Conservation (phyloP, 1,140 invertebrate species). For the Drosophila sproati region DNA sequence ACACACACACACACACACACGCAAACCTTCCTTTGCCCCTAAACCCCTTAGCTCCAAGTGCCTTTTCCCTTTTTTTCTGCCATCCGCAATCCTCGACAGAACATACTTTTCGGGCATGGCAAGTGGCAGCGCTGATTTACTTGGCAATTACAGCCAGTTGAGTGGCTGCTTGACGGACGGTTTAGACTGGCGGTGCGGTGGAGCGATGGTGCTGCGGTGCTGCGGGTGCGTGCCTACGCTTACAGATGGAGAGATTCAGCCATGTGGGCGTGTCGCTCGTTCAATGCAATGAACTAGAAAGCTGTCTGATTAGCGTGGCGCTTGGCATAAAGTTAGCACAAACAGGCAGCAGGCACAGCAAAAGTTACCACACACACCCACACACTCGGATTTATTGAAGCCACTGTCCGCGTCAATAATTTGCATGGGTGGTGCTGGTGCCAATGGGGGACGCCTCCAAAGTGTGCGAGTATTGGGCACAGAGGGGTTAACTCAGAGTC, state of each 20-base stretch:
- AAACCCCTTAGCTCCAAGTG: neutral
- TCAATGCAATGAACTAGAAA: conserved; percentile 80
- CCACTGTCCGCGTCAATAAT: conserved; percentile 77
- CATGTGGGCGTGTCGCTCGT: conserved; percentile 49
- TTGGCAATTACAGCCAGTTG: conserved; percentile 76
- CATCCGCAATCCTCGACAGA: conserved; percentile 8
- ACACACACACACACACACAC: no score
- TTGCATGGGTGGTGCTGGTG: conserved; percentile 55
- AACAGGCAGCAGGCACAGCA: conserved; percentile 27
- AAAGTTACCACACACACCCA: conserved; percentile 64
- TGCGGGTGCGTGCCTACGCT: neutral
- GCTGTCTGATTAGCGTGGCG: conserved; percentile 78
- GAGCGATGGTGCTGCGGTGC: neutral
- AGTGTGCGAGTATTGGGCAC: neutral
- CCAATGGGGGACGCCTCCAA: no score
- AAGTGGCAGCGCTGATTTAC: conserved; percentile 81
- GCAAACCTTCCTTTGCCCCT: neutral
- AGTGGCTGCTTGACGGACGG: conserved; percentile 61
- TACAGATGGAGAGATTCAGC: conserved; percentile 12
- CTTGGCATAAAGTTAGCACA: conserved; percentile 54
- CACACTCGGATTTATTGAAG: conserved; percentile 68
- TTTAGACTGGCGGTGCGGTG: conserved; percentile 10
- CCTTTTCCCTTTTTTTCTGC: neutral
- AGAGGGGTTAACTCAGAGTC: conserved; percentile 43
- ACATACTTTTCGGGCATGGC: conserved; percentile 76